A percentile compares a stretch with the other conserved stretches of the same genome.
phyloP scores from a whole-genome alignment of 2,888 invertebrate genomes.

The Digitonthophagus gazella region DNA sequence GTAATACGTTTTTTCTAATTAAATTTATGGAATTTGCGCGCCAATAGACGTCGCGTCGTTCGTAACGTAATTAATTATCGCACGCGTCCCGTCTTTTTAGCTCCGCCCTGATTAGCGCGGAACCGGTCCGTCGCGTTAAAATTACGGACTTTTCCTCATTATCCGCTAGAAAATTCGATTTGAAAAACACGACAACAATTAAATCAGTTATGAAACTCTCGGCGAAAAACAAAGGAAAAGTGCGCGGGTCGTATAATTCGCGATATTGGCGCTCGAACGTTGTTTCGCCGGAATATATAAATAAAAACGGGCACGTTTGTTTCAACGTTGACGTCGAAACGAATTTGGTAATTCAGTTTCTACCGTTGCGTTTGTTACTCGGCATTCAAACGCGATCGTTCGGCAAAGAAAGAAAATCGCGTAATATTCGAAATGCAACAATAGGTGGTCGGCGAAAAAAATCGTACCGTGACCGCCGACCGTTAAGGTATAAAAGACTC shows the following conservation, averaged over 20 bases:
- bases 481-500: too few species aligned
- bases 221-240: neutral
- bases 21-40: conserved; percentile 19
- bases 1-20: conserved; percentile 22
- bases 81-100: too few species aligned
- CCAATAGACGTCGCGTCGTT: conserved; percentile 3
- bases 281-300: neutral
- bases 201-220: neutral
- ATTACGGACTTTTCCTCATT: neutral
- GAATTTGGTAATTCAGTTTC: neutral
- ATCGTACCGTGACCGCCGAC: too few species aligned
- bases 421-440: neutral
- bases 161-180: neutral
- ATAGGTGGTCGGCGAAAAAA: neutral
- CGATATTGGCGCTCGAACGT: neutral
- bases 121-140: too few species aligned
- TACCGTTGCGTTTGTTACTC: neutral
- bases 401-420: neutral
- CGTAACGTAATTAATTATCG: neutral
- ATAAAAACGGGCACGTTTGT: neutral
- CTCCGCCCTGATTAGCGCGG: too few species aligned
- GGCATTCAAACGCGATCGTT: too few species aligned
- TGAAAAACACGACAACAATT: neutral
- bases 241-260: neutral
- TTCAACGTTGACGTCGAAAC: neutral